Base-by-base conservation (phyloP, 2,888 invertebrate genomes). In the Sinhomidia bicolor region DNA sequence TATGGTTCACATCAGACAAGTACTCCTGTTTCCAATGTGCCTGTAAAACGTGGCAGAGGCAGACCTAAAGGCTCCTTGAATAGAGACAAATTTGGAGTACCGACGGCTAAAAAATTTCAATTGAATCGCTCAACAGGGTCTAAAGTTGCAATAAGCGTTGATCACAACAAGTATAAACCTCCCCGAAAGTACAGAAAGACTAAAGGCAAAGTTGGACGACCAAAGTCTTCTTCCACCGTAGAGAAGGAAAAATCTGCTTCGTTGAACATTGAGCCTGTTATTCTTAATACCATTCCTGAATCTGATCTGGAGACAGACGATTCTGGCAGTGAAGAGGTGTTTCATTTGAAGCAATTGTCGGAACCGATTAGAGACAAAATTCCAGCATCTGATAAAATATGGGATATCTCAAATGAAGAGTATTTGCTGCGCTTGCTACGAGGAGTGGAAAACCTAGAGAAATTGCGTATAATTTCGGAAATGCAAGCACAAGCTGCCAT, bases 261-360 rank as follows among this genome's bases (percentile, higher is more conserved):
- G 12, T 36, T 29, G 23, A 60, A 54, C 4, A 23, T 10, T 7
- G 71, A 57, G 12, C n/a, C 51, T 7, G 94, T 95, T 1, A 57
- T 26, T n/a, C 14, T 17, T 5, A 88, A 87, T 29, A 44, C 80
- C 0, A 95, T 97, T 89, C 95, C 95, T 47, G 98, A 98, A 94
- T 96, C 97, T 0, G 97, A 98, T 94, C 94, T 97, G 79, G 97
- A 97, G 92, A 97, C 97, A 0, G 96, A 96, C 7, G 92, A 92
- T 17, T 92, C 92, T 20, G 91, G 90, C 0, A 90, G 91, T 4
- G 92, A 92, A 80, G 91, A 90, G 54, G 44, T 88, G 32, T 92
- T 91, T 78, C 89, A 90, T 23, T 80, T 88, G 26, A 88, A 88
- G 57, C 92, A 92, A 65, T 65, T 91, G 32, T 85, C 80, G 7